Conservation (phyloP, 2,888 invertebrate species). For the Caenorhabditis panamensis region DNA sequence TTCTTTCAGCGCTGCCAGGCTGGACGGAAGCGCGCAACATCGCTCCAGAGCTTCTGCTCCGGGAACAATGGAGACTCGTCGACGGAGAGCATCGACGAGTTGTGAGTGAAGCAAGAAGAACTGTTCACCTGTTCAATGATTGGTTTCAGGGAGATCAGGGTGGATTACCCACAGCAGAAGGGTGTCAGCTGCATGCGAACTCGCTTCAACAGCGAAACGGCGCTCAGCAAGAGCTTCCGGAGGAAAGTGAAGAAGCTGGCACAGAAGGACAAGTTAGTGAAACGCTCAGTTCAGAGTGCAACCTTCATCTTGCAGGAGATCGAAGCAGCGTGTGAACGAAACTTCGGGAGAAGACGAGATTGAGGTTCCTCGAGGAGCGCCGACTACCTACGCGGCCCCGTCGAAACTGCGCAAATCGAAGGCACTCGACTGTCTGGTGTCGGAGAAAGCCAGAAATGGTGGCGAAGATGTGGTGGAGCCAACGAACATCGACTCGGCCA, state of each 20-base stretch:
- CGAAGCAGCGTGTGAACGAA: conserved; percentile 21
- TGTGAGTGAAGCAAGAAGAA: conserved; percentile 11
- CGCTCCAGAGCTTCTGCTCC: conserved; percentile 59
- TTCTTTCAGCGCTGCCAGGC: conserved; percentile 39
- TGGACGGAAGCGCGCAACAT: conserved; percentile 49
- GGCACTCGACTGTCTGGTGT: conserved; percentile 54
- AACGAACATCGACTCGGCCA: conserved; percentile 45
- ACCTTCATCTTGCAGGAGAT: conserved; percentile 30
- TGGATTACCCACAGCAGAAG: conserved; percentile 59
- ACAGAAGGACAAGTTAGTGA: conserved; percentile 43
- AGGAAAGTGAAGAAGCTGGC: conserved; percentile 66
- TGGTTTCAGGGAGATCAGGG: conserved; percentile 40
- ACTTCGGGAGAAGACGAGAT: conserved; percentile 51
- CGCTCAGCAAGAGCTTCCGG: conserved; percentile 59
- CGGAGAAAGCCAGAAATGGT: conserved; percentile 9
- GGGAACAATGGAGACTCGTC: conserved; percentile 45
- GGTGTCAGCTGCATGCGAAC: conserved; percentile 48
- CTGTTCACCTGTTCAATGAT: neutral
- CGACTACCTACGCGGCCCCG: conserved; percentile 32
- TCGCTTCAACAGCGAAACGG: conserved; percentile 60
- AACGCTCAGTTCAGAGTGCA: too few species aligned
- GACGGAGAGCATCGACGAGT: conserved; percentile 47
- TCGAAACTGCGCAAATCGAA: conserved; percentile 49
- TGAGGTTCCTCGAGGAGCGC: conserved; percentile 61
- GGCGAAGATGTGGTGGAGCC: neutral